phyloP scores from a whole-genome alignment of 2,888 invertebrate species.

The Philhelius pedissequus region DNA sequence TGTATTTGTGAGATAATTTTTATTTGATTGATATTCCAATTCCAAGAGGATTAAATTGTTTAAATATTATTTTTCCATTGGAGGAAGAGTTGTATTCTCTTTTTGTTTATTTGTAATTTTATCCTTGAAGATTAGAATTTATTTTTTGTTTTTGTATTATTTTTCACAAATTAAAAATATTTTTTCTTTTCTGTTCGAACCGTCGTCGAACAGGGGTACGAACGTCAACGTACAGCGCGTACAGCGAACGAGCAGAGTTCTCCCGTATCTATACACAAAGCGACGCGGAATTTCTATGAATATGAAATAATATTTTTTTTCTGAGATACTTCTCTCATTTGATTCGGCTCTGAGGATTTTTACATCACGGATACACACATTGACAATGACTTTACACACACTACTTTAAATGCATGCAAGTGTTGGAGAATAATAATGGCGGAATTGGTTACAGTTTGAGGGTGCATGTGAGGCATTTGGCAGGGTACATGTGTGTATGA shows the following conservation, averaged over 20 bases:
- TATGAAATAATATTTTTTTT: conserved; percentile 27
- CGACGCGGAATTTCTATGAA: conserved; percentile 68
- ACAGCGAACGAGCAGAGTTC: conserved; percentile 67
- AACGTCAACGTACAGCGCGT: conserved; percentile 68
- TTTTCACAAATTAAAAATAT: conserved; percentile 15
- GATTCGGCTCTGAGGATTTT: not conserved
- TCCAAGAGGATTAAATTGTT: not conserved
- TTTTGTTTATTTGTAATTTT: not conserved
- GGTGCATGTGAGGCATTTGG: not conserved
- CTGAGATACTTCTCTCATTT: conserved; percentile 19
- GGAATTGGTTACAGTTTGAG: conserved; percentile 61
- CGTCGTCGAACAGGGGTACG: conserved; percentile 64
- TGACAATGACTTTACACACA: not conserved
- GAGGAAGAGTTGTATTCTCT: not conserved
- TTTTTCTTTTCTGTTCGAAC: conserved; percentile 61
- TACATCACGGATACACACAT: not conserved
- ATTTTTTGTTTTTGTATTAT: not conserved
- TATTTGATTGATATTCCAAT: not conserved
- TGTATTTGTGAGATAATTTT: not conserved
- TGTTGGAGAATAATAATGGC: conserved; percentile 57
- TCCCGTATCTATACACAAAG: conserved; percentile 69
- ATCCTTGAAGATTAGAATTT: not conserved
- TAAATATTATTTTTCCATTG: not conserved
- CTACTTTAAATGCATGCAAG: not conserved
- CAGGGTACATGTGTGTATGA: conserved; percentile 48